Evolutionary conservation across 2,113 vertebrate species (phyloP).

Genomic region (Girardinichthys multiradiatus): DNA sequence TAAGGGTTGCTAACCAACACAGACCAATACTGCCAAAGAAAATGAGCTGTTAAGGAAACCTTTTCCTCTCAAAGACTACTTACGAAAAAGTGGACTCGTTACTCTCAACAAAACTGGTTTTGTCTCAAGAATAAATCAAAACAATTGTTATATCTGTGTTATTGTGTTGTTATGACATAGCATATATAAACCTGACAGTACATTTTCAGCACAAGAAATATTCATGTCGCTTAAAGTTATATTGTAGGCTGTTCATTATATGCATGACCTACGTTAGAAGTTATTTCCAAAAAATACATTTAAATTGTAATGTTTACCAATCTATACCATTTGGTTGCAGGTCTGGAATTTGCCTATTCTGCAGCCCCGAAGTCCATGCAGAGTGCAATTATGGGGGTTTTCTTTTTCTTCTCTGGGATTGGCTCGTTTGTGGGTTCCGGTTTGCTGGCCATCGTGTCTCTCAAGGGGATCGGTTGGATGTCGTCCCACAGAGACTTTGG

Average conservation of each 20-base stretch:
- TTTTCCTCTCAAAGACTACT: constrained; percentile 11
- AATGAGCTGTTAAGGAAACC: constrained; percentile 20
- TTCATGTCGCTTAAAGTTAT: background rate
- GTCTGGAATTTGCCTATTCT: constrained; percentile 96
- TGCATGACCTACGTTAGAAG: background rate
- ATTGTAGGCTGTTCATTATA: background rate
- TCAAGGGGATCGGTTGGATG: constrained; percentile 94
- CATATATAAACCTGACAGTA: background rate
- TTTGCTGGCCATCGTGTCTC: constrained; percentile 89
- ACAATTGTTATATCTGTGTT: background rate
- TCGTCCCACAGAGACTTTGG: constrained; percentile 92
- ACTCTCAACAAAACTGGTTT: constrained; percentile 8
- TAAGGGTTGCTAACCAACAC: background rate
- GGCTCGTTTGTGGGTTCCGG: constrained; percentile 97
- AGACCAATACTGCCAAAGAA: constrained; percentile 5
- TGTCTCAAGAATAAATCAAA: constrained; percentile 4
- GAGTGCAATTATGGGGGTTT: constrained; percentile 97
- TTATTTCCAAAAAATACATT: background rate
- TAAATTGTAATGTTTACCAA: background rate
- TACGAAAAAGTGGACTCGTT: background rate
- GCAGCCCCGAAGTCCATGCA: constrained; percentile 97
- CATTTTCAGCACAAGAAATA: too few relatives aligned
- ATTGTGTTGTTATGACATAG: background rate
- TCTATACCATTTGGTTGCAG: constrained; percentile 70
- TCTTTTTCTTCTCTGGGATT: constrained; percentile 98